A percentile compares a stretch with the other conserved stretches of the same genome.
These are phyloP conservation scores for Rhea pennata DNA, from an alignment of 2,113 vertebrate genomes.

Conservation along the genomic window DNA sequence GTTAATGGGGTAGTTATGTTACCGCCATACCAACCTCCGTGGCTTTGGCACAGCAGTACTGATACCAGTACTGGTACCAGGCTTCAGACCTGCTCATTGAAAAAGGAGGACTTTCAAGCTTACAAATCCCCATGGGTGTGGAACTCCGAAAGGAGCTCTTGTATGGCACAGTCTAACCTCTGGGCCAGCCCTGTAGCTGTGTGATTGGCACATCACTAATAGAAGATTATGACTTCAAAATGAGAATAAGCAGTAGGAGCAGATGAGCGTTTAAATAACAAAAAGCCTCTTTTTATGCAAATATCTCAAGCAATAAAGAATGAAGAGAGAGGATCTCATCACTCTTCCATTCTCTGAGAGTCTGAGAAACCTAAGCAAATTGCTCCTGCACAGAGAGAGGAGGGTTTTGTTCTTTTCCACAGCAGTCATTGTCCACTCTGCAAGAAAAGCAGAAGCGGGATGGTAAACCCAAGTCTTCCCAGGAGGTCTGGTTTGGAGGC, in stretches of 20 bases:
- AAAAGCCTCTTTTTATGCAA: background rate
- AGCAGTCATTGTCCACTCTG: background rate
- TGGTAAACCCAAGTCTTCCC: background rate
- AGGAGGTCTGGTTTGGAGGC: background rate
- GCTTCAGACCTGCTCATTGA: background rate
- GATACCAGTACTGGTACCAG: rapidly evolving
- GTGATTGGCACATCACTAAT: background rate
- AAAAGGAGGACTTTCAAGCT: background rate
- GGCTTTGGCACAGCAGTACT: rapidly evolving
- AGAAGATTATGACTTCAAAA: background rate
- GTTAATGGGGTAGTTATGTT: background rate
- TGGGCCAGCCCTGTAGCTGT: background rate
- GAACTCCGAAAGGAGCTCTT: background rate
- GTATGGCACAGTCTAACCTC: background rate
- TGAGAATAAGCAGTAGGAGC: background rate
- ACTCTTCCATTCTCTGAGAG: background rate
- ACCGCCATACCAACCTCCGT: rapidly evolving
- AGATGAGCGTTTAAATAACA: background rate
- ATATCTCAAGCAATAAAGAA: background rate
- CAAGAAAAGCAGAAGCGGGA: background rate
- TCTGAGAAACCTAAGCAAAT: background rate
- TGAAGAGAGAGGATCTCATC: background rate
- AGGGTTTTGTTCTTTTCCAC: background rate
- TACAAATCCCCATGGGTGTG: rapidly evolving
- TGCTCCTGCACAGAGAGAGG: background rate